phyloP scores from a whole-genome alignment of 2,113 vertebrate species.

The Hyperopisus bebe region DNA sequence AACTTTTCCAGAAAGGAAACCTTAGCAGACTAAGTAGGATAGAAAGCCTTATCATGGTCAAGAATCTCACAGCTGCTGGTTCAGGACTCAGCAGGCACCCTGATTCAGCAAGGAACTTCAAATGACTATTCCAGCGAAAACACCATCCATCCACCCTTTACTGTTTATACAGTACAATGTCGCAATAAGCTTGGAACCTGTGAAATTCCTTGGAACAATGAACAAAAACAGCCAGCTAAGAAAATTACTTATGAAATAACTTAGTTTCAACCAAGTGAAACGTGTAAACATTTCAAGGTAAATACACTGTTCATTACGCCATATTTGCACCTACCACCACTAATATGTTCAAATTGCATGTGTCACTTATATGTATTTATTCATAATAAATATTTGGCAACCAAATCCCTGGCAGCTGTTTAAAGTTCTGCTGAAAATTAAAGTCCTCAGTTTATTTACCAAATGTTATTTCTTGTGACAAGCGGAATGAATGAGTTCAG shows the following conservation, averaged over 20 bases:
- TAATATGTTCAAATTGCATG: neutral
- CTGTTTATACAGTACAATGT: neutral
- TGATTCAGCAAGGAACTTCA: neutral
- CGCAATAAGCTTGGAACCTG: neutral
- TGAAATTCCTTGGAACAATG: neutral
- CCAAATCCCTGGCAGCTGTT: neutral
- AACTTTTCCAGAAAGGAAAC: neutral
- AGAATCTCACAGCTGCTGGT: neutral
- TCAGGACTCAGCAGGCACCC: neutral
- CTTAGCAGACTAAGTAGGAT: neutral
- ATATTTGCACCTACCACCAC: neutral
- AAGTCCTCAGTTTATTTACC: neutral
- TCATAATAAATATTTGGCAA: neutral
- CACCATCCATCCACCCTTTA: neutral
- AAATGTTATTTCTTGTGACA: neutral
- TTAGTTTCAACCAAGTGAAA: neutral
- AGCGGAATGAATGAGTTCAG: neutral
- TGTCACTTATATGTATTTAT: neutral
- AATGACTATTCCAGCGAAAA: neutral
- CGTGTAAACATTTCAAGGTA: neutral
- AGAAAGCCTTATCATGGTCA: neutral
- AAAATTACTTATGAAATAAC: neutral
- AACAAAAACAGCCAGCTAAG: neutral
- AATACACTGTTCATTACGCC: neutral
- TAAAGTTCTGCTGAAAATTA: neutral